A percentile compares a stretch with the other conserved stretches of the same genome.
Evolutionary conservation across 2,113 vertebrate genomes (phyloP).

Genomic region (Glaucidium brasilianum): DNA sequence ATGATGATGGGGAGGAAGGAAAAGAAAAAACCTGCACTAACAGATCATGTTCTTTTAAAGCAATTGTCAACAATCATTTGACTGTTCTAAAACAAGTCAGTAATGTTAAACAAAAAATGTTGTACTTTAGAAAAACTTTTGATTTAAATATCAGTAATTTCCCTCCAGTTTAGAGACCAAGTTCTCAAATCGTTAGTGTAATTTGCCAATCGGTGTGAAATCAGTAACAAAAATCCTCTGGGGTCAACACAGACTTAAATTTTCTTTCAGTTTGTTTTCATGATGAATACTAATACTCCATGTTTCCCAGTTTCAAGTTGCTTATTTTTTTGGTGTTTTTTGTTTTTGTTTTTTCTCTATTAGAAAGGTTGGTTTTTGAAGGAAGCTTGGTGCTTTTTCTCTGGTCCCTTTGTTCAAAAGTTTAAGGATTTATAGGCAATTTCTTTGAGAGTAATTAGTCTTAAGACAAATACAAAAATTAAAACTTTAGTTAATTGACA

Average conservation of each 20-base stretch:
- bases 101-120: neutral
- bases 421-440: constrained; percentile 28
- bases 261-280: neutral
- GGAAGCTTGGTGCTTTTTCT: neutral
- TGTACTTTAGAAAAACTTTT: neutral
- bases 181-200: neutral
- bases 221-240: neutral
- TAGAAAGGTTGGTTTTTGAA: constrained; percentile 29
- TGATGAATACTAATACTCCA: constrained; percentile 1
- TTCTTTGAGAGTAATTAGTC: constrained; percentile 45
- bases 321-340: constrained; percentile 13
- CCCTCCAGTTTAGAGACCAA: neutral
- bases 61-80: neutral
- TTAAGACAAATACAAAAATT: constrained; percentile 50
- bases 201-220: constrained; percentile 3
- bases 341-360: neutral
- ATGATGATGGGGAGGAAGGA: neutral
- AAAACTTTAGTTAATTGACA: constrained; percentile 51
- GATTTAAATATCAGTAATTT: neutral
- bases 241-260: neutral
- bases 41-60: neutral
- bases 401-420: constrained; percentile 13
- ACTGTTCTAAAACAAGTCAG: neutral
- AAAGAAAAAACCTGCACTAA: neutral
- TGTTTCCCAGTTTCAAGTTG: neutral